Evolutionary conservation across 2,113 vertebrate genomes (phyloP).

Genomic region (Leptodactylus fuscus): DNA sequence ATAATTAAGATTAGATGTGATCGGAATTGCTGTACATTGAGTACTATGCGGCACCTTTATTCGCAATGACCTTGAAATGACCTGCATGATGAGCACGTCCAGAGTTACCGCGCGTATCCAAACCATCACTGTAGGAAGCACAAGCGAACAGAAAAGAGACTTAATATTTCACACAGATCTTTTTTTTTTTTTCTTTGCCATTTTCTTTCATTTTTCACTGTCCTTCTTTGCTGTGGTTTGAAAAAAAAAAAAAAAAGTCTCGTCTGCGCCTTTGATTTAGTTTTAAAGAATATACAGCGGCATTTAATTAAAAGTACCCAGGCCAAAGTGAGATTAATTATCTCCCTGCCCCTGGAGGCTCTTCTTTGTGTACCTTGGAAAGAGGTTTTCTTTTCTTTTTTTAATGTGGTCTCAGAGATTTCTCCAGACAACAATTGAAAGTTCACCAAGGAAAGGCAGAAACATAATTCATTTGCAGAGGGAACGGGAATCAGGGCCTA

Average conservation of each 20-base stretch:
- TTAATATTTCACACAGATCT: constrained; percentile 56
- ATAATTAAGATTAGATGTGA: constrained; percentile 18
- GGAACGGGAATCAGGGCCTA: constrained; percentile 25
- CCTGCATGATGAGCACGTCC: constrained; percentile 40
- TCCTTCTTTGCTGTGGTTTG: constrained; percentile 55
- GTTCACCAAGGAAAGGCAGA: constrained; percentile 54
- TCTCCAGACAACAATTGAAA: constrained; percentile 61
- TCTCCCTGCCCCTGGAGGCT: constrained; percentile 59
- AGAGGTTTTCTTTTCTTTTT: constrained; percentile 60
- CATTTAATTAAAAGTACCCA: constrained; percentile 61
- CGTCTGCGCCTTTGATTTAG: constrained; percentile 58
- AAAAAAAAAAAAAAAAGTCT: constrained; percentile 52
- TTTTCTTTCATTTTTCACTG: constrained; percentile 60
- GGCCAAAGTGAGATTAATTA: constrained; percentile 61
- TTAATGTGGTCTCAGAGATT: constrained; percentile 60
- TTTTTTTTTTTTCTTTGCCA: constrained; percentile 27
- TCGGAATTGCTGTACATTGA: not conserved
- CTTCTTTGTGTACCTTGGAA: constrained; percentile 60
- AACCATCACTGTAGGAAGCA: constrained; percentile 31
- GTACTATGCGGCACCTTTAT: not conserved
- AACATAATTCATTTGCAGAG: constrained; percentile 56
- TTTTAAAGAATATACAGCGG: constrained; percentile 60
- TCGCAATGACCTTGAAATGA: constrained; percentile 53
- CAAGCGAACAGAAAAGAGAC: constrained; percentile 33
- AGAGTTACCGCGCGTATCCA: not conserved